Conservation (phyloP, 2,888 invertebrate genomes). For the Athripsodes cinereus region DNA sequence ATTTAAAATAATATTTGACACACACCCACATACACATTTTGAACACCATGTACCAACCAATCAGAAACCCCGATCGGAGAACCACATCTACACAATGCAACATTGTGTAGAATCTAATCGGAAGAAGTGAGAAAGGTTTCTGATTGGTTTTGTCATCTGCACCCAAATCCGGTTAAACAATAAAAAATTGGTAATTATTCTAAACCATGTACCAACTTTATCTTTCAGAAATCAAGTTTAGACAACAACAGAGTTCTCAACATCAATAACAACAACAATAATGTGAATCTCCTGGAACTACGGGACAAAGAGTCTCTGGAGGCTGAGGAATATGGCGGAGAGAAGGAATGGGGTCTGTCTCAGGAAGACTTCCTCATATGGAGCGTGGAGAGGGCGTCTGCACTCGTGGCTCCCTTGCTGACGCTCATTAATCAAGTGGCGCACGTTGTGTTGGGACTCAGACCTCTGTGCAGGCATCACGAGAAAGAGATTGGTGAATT, state of each 20-base stretch:
- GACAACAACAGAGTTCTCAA: not conserved
- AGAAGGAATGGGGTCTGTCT: conserved; percentile 40
- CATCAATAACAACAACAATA: not conserved
- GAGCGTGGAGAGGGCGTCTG: conserved; percentile 65
- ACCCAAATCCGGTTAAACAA: too few species aligned
- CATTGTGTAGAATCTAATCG: too few species aligned
- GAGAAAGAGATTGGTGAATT: conserved; percentile 72
- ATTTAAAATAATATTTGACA: too few species aligned
- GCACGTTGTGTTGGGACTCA: conserved; percentile 79
- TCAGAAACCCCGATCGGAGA: too few species aligned
- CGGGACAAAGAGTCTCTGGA: conserved; percentile 15
- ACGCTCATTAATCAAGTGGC: conserved; percentile 74
- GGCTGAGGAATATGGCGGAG: conserved; percentile 22
- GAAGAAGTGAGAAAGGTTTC: too few species aligned
- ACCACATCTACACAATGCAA: too few species aligned
- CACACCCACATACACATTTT: too few species aligned
- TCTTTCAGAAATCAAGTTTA: not conserved
- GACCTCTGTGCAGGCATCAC: conserved; percentile 73
- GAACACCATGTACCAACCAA: too few species aligned
- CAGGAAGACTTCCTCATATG: conserved; percentile 85
- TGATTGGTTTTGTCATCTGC: too few species aligned
- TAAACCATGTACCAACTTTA: too few species aligned
- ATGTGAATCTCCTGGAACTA: not conserved
- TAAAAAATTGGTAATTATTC: too few species aligned
- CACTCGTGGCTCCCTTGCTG: conserved; percentile 63